Conservation (phyloP, 2,888 invertebrate genomes). For the Congeria kusceri region DNA sequence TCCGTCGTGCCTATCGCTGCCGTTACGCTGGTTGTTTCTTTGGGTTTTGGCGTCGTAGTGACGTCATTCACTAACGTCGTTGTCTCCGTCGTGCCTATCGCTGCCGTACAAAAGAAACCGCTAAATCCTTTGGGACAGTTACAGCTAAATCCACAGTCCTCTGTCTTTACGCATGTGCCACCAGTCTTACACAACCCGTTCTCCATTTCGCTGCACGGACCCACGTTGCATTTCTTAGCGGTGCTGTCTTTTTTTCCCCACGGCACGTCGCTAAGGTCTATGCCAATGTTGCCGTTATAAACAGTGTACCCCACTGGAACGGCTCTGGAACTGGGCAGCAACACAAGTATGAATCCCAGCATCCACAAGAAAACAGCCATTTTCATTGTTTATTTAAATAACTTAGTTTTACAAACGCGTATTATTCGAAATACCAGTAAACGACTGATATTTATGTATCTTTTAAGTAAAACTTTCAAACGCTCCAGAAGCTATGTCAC, state of each 20-base stretch:
- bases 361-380: too few relatives aligned
- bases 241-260: background rate
- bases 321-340: too few relatives aligned
- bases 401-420: too few relatives aligned
- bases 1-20: background rate
- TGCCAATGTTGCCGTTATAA: background rate
- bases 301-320: too few relatives aligned
- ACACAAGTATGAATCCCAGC: too few relatives aligned
- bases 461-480: too few relatives aligned
- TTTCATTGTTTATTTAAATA: too few relatives aligned
- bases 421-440: too few relatives aligned
- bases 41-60: background rate
- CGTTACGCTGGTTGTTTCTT: background rate
- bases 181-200: constrained; percentile 24
- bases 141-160: constrained; percentile 21
- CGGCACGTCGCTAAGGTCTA: background rate
- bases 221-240: background rate
- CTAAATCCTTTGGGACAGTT: constrained; percentile 17
- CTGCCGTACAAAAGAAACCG: constrained; percentile 16
- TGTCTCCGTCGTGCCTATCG: background rate
- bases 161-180: constrained; percentile 1
- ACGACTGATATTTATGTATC: too few relatives aligned
- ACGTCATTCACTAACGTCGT: background rate
- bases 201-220: background rate
- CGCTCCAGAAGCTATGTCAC: too few relatives aligned